Percentiles rank a stretch among this genome's conserved stretches.
Conservation (phyloP, 2,797 vertebrate genomes). For the Kryptolebias ocellatus region DNA sequence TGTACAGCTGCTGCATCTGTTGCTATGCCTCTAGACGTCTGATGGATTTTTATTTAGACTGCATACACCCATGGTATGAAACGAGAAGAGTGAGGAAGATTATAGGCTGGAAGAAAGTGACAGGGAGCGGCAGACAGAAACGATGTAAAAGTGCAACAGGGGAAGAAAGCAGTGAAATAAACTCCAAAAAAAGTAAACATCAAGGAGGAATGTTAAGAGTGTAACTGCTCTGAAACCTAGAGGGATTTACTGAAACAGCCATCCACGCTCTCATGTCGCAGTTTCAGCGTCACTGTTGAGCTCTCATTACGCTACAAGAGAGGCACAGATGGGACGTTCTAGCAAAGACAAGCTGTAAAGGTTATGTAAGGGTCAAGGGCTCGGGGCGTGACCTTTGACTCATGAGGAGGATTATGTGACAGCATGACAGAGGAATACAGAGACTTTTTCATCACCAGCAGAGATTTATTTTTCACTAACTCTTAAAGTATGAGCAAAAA, state of each 20-base stretch:
- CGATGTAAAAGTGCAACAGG: neutral
- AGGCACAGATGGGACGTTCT: neutral
- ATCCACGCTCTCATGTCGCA: neutral
- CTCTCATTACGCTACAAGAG: neutral
- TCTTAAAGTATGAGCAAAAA: neutral
- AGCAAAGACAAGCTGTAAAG: conserved; percentile 10
- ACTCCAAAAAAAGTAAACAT: neutral
- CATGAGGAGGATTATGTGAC: conserved; percentile 4
- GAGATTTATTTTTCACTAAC: neutral
- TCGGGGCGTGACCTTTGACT: conserved; percentile 5
- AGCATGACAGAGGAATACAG: neutral
- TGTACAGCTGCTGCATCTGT: conserved; percentile 18
- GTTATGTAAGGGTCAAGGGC: conserved; percentile 13
- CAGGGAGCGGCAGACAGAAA: neutral
- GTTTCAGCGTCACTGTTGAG: neutral
- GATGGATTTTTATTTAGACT: conserved; percentile 59
- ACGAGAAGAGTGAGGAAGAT: neutral
- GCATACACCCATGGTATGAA: conserved; percentile 9
- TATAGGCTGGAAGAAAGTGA: conserved; percentile 2
- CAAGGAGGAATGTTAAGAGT: neutral
- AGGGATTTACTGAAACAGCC: conserved; percentile 1
- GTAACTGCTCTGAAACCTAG: neutral
- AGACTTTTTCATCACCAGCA: neutral
- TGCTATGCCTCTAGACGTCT: conserved; percentile 65
- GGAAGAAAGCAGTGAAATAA: neutral